A percentile compares a stretch with the other conserved stretches of the same genome.
Evolutionary conservation across 37 sponge, comb jelly and placozoan species (phyloP).

Genomic region (Sycon ciliatum): DNA sequence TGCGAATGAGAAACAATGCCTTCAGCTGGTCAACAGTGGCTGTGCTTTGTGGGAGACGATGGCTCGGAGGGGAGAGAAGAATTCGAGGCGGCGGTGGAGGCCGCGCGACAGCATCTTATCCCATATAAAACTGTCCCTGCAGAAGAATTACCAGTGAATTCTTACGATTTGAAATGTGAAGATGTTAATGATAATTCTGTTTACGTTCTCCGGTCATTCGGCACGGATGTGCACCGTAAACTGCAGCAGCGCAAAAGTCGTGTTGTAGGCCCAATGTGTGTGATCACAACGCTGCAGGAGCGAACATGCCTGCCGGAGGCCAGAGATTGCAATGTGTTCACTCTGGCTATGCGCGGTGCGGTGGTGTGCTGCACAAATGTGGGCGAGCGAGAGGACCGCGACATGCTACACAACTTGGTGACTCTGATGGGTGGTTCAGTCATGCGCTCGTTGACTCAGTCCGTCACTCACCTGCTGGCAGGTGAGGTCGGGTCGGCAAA

Average conservation of each 20-base stretch:
- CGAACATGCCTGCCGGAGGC: neutral
- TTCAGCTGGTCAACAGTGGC: no score
- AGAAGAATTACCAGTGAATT: neutral
- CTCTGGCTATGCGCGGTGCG: conserved; percentile 53
- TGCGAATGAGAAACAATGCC: no score
- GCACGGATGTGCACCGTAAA: neutral
- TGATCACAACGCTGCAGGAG: neutral
- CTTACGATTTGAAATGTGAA: no score
- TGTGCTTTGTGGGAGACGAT: no score
- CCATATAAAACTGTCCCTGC: neutral
- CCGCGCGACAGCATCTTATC: neutral
- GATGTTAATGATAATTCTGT: neutral
- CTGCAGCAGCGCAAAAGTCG: neutral
- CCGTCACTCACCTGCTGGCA: conserved; percentile 74
- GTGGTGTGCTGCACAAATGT: conserved; percentile 59
- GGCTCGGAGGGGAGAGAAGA: no score
- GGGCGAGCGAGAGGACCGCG: conserved; percentile 48
- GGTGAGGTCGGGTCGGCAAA: conserved; percentile 76
- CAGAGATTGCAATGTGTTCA: conserved; percentile 35
- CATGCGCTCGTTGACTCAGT: conserved; percentile 39
- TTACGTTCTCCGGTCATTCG: neutral
- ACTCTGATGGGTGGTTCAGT: conserved; percentile 67
- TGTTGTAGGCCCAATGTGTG: neutral
- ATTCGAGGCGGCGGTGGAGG: neutral
- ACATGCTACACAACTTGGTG: conserved; percentile 40